Evolutionary conservation across 2,888 invertebrate genomes (phyloP).

Genomic region (Drosophila mayaguana): DNA sequence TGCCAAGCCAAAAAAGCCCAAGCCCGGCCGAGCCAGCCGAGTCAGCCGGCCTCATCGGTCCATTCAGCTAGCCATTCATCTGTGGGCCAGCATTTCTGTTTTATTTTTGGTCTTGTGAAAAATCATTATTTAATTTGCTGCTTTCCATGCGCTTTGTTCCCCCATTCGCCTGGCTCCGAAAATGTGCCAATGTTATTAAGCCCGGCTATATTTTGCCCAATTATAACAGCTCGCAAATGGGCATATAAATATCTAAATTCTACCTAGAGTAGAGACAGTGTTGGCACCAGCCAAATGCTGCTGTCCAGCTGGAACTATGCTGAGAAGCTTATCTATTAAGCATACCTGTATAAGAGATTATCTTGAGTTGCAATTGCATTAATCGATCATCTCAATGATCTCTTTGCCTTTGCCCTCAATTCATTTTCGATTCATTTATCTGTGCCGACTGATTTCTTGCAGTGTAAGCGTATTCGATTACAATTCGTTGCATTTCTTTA

Average conservation of each 20-base stretch:
- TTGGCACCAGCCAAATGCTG: neutral
- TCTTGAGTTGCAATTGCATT: neutral
- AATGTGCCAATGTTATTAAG: constrained; percentile 74
- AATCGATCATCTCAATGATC: neutral
- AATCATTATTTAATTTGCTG: constrained; percentile 63
- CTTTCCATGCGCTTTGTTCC: constrained; percentile 41
- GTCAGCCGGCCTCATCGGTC: constrained; percentile 1
- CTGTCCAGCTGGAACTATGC: neutral
- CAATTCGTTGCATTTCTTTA: constrained; percentile 59
- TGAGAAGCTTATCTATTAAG: no score
- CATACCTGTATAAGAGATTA: neutral
- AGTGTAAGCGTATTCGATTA: constrained; percentile 4
- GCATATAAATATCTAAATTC: neutral
- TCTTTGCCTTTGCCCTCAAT: neutral
- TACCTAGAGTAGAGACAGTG: neutral
- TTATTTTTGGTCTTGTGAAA: constrained; percentile 44
- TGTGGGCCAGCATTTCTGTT: constrained; percentile 2
- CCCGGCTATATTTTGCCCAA: constrained; percentile 34
- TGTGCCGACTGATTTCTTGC: neutral
- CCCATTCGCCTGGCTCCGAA: constrained; percentile 42
- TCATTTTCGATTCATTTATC: neutral
- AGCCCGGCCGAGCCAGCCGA: neutral
- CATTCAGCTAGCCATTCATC: constrained; percentile 23
- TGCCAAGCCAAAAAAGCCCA: constrained; percentile 9
- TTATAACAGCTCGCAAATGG: constrained; percentile 11